Percentiles rank a stretch among this genome's conserved stretches.
Conservation (phyloP, 2,797 vertebrate genomes). For the Bradypodion pumilum region DNA sequence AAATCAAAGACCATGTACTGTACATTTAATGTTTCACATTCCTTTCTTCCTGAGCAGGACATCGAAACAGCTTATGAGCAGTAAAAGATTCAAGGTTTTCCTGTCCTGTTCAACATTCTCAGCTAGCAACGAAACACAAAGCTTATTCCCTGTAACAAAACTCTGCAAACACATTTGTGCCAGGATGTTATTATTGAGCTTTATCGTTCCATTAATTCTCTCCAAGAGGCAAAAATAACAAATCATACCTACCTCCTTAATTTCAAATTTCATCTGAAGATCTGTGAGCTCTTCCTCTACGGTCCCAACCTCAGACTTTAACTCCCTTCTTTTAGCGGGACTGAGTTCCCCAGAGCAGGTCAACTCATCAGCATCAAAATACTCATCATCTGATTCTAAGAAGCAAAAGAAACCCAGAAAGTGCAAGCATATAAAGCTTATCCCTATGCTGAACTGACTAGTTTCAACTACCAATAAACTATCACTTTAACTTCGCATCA, state of each 20-base stretch:
- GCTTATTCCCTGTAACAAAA: background rate
- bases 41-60: too few relatives aligned
- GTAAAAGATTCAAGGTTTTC: too few relatives aligned
- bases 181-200: background rate
- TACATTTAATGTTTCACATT: too few relatives aligned
- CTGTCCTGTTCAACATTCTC: too few relatives aligned
- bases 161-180: background rate
- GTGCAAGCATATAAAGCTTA: background rate
- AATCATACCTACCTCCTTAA: slow-evolving; percentile 81
- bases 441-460: too few relatives aligned
- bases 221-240: background rate
- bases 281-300: slow-evolving; percentile 84
- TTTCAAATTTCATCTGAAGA: slow-evolving; percentile 90
- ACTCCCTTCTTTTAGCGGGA: slow-evolving; percentile 40
- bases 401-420: slow-evolving; percentile 3
- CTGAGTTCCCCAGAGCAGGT: slow-evolving; percentile 27
- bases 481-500: background rate
- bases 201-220: background rate
- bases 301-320: slow-evolving; percentile 46
- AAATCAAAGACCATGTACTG: too few relatives aligned
- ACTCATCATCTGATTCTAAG: slow-evolving; percentile 89
- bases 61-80: too few relatives aligned
- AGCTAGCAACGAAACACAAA: too few relatives aligned
- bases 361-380: slow-evolving; percentile 77
- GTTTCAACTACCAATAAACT: background rate